A percentile compares a stretch with the other conserved stretches of the same genome.
Conservation (phyloP, 1,140 invertebrate genomes). For the Daktulosphaira vitifoliae region DNA sequence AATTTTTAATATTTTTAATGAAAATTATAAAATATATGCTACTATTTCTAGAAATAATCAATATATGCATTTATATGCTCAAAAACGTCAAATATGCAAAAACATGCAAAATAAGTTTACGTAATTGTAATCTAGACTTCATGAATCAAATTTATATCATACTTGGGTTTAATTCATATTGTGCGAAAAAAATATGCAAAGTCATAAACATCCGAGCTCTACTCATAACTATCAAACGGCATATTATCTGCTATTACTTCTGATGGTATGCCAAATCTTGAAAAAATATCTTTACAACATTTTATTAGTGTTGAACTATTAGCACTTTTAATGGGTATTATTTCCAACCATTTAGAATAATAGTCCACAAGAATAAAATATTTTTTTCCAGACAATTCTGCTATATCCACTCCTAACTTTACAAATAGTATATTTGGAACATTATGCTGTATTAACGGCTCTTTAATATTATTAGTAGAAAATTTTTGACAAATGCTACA, state of each 20-base stretch:
- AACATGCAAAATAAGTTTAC: too few relatives aligned
- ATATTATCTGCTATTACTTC: slow-evolving; percentile 42
- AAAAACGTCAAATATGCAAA: too few relatives aligned
- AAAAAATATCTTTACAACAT: slow-evolving; percentile 39
- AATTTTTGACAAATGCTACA: slow-evolving; percentile 7
- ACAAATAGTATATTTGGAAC: slow-evolving; percentile 17
- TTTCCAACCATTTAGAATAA: slow-evolving; percentile 36
- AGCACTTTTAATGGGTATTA: neutral
- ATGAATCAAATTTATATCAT: too few relatives aligned
- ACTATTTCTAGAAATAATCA: too few relatives aligned
- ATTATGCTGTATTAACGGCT: neutral
- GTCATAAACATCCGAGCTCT: too few relatives aligned
- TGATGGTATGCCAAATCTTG: slow-evolving; percentile 30
- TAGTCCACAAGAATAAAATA: slow-evolving; percentile 36
- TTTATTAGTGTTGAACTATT: too few relatives aligned
- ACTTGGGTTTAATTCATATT: too few relatives aligned
- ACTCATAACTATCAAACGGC: slow-evolving; percentile 40
- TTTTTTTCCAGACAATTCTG: slow-evolving; percentile 20
- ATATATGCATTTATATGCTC: too few relatives aligned
- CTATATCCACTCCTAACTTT: slow-evolving; percentile 36
- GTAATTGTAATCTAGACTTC: too few relatives aligned
- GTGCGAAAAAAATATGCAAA: too few relatives aligned
- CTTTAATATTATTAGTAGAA: neutral
- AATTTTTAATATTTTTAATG: too few relatives aligned
- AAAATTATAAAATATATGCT: too few relatives aligned